phyloP scores from a whole-genome alignment of 2,888 invertebrate genomes.

The Anorthoa munda region DNA sequence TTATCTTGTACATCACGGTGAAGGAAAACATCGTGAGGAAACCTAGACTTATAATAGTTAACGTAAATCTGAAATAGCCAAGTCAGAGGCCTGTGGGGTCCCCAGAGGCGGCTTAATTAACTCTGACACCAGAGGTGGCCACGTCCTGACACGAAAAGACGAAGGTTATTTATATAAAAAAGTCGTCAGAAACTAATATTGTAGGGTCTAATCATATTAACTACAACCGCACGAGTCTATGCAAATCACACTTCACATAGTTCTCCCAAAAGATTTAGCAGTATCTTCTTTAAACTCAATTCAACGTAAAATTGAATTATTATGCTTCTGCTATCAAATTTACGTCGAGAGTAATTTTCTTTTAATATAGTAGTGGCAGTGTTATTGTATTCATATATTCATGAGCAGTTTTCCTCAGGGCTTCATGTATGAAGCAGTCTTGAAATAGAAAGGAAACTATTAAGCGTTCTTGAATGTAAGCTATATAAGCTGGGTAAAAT shows the following conservation, averaged over 20 bases:
- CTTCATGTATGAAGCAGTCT: constrained; percentile 19
- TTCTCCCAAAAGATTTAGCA: constrained; percentile 23
- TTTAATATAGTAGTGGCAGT: constrained; percentile 38
- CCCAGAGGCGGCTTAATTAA: no score
- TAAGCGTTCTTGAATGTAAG: background rate
- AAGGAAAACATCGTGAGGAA: no score
- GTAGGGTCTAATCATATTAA: background rate
- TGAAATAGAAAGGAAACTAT: constrained; percentile 22
- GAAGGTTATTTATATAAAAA: no score
- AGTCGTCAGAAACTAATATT: background rate
- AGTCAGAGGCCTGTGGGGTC: no score
- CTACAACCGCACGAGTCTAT: background rate
- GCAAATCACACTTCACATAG: constrained; percentile 9
- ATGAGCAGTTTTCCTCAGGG: constrained; percentile 39
- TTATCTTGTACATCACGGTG: no score
- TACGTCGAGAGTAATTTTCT: constrained; percentile 43
- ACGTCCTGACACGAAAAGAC: no score
- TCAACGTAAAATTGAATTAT: constrained; percentile 41
- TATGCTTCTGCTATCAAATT: constrained; percentile 36
- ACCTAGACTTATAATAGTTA: no score
- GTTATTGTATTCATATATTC: constrained; percentile 56
- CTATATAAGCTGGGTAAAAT: background rate
- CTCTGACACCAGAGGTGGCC: no score
- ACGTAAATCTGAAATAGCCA: no score
- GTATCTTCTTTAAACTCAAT: constrained; percentile 31